Base-by-base conservation (phyloP, 1,140 invertebrate genomes). In the Drosophila melanica region DNA sequence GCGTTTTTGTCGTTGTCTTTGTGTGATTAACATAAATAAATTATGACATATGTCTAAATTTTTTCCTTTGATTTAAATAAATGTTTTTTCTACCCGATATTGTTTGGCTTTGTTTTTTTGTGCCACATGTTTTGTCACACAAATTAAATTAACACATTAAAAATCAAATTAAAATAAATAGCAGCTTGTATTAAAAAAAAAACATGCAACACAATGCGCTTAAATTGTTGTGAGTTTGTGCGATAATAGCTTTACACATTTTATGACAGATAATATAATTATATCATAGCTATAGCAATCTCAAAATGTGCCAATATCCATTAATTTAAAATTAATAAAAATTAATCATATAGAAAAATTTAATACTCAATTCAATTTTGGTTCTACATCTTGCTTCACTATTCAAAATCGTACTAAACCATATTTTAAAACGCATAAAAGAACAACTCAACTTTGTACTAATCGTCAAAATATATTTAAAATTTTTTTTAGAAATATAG, bases 21-120 rank as follows among this genome's bases (percentile, higher is more conserved):
- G 53, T 82, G 71, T 64, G 35, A 78, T 78, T 77, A 74, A 59
- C 44, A 80, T 41, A 42, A 47, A 64, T 45, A 35, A 69, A 39
- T 59, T 75, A 37, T 51, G 7, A 35, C 7, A 35, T 41, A 62
- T 57, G 33, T 62, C 76, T 68, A 41, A 9, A 10, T 16, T 60
- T 60, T 45, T 11, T n/a, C 9, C 8, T 54, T 37, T 50, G 18
- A 53, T 55, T 72, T 45, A 33, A 54, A 63, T 71, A 58, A 47
- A 71, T 63, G 57, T 64, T 57, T 58, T 45, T 45, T 33, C 12
- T 42, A 14, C n/a, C 39, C n/a, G 16, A 58, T 10, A 58, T 45
- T 44, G 23, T 45, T 65, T 66, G 30, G 20, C 23, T 55, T 44
- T 30, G 39, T 44, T 58, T 50, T 62, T 51, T 35, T 69, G 42